These are phyloP conservation scores for Takifugu rubripes DNA, from an alignment of 2,797 vertebrate genomes.

Conservation along the genomic window DNA sequence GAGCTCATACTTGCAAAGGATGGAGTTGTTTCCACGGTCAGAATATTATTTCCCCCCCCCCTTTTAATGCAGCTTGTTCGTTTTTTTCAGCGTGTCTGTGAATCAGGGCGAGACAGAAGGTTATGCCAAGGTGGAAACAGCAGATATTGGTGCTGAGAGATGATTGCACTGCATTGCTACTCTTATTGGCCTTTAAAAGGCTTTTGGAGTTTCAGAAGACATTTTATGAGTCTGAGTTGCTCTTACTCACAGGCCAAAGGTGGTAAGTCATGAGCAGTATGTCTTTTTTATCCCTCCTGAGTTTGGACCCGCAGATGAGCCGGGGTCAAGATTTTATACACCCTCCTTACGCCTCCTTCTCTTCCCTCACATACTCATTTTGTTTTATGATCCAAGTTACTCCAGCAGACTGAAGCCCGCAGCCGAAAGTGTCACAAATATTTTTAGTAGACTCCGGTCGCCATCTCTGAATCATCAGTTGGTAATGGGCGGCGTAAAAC, in stretches of 20 bases:
- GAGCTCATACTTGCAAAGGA: constrained; percentile 45
- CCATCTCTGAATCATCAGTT: constrained; percentile 14
- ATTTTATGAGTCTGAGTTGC: constrained; percentile 69
- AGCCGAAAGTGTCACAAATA: constrained; percentile 17
- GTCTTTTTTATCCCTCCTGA: constrained; percentile 59
- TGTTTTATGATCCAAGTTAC: constrained; percentile 43
- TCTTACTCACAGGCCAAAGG: constrained; percentile 68
- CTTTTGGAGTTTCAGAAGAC: constrained; percentile 64
- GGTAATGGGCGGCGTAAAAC: constrained; percentile 2
- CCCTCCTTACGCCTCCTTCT: constrained; percentile 45
- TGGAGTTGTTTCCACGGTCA: constrained; percentile 31
- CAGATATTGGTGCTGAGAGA: constrained; percentile 70
- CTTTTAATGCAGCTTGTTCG: constrained; percentile 8
- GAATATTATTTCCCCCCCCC: constrained; percentile 17
- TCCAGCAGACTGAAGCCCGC: constrained; percentile 24
- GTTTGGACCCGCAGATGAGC: constrained; percentile 54
- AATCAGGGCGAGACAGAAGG: constrained; percentile 62
- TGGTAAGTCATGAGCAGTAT: constrained; percentile 69
- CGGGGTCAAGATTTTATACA: constrained; percentile 65
- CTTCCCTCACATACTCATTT: constrained; percentile 43
- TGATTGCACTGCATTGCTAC: constrained; percentile 50
- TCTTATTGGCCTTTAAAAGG: constrained; percentile 63
- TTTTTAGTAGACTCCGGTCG: constrained; percentile 13
- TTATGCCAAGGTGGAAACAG: constrained; percentile 59
- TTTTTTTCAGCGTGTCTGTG: constrained; percentile 42